A percentile compares a stretch with the other conserved stretches of the same genome.
These are phyloP conservation scores for Orchesella cincta DNA, from an alignment of 1,140 invertebrate species.

Conservation along the genomic window DNA sequence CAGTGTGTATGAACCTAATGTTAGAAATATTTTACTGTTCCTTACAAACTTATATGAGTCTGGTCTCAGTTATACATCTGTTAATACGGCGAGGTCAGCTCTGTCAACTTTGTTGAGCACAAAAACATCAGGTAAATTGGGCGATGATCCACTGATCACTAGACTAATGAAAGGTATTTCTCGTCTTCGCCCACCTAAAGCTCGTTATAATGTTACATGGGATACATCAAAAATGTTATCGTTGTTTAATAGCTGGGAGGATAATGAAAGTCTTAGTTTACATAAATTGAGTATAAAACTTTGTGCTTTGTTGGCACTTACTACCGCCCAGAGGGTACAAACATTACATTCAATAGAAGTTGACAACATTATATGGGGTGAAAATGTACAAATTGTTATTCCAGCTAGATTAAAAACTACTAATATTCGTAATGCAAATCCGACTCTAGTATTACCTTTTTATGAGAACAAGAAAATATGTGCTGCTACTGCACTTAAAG, in stretches of 20 bases:
- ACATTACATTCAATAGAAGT: constrained; percentile 11
- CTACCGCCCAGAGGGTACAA: constrained; percentile 26
- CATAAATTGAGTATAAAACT: neutral
- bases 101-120: neutral
- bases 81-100: constrained; percentile 15
- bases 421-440: neutral
- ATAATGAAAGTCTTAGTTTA: neutral
- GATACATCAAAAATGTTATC: neutral
- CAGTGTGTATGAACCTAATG: neutral
- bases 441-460: neutral
- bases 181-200: neutral
- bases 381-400: constrained; percentile 5
- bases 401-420: neutral
- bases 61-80: neutral
- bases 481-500: neutral
- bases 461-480: constrained; percentile 2
- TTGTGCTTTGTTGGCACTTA: constrained; percentile 10
- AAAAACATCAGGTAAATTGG: neutral
- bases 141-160: neutral
- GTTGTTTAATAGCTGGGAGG: neutral
- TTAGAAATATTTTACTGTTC: neutral
- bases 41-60: neutral
- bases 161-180: constrained; percentile 21
- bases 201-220: constrained; percentile 15
- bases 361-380: neutral